Evolutionary conservation across 2,113 vertebrate genomes (phyloP).

Genomic region (Rafetus swinhoei): DNA sequence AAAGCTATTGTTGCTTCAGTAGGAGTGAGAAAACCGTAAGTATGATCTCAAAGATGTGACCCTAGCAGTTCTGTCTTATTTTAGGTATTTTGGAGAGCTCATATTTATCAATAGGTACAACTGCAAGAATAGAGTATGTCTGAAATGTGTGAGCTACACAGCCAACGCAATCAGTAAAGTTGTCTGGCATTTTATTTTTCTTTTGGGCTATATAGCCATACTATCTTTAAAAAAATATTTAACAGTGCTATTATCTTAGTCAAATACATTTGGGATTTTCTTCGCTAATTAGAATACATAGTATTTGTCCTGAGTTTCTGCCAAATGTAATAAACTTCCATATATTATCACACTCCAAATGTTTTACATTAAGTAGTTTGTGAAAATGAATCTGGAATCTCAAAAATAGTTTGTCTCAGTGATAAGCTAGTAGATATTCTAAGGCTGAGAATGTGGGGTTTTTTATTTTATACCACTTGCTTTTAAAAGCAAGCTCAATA

Average conservation of each 20-base stretch:
- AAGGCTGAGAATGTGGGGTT: background rate
- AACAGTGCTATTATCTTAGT: background rate
- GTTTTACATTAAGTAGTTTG: slow-evolving; percentile 5
- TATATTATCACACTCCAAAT: slow-evolving; percentile 31
- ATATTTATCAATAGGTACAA: background rate
- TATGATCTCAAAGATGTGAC: background rate
- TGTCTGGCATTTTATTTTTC: background rate
- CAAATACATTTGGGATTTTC: slow-evolving; percentile 1
- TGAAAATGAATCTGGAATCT: slow-evolving; percentile 12
- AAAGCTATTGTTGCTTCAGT: background rate
- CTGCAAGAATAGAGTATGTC: background rate
- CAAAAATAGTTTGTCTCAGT: slow-evolving; percentile 1
- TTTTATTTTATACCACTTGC: background rate
- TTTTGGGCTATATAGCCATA: background rate
- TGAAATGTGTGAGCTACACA: background rate
- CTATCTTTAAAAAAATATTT: background rate
- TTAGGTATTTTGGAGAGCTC: background rate
- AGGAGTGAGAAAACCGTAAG: slow-evolving; percentile 5
- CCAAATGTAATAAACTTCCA: slow-evolving; percentile 40
- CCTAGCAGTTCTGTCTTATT: background rate
- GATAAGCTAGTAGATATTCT: background rate
- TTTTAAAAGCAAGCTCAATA: slow-evolving; percentile 22
- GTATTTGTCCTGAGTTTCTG: slow-evolving; percentile 31
- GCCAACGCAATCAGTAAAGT: background rate
- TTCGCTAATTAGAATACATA: slow-evolving; percentile 41